Conservation (phyloP, 2,113 vertebrate genomes). For the Xyrauchen texanus region DNA sequence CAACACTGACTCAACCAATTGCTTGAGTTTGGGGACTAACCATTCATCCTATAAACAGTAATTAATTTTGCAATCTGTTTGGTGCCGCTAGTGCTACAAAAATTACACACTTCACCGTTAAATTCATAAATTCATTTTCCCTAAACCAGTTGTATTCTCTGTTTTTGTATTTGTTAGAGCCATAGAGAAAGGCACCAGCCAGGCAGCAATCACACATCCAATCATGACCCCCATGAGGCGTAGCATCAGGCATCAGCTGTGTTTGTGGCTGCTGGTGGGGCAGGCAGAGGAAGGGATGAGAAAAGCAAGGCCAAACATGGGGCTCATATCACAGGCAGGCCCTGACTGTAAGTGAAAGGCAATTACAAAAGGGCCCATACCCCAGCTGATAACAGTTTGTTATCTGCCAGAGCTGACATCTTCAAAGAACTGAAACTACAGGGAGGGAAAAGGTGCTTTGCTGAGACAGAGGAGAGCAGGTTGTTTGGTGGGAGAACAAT, state of each 20-base stretch:
- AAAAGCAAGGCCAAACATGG: slow-evolving; percentile 37
- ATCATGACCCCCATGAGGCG: slow-evolving; percentile 37
- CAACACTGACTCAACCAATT: too few relatives aligned
- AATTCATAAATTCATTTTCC: too few relatives aligned
- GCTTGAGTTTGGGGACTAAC: too few relatives aligned
- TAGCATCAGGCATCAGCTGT: slow-evolving; percentile 37
- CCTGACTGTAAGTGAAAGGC: slow-evolving; percentile 47
- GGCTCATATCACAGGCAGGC: slow-evolving; percentile 36
- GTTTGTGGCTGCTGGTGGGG: slow-evolving; percentile 3
- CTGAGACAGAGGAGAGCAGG: too few relatives aligned
- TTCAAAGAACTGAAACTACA: slow-evolving; percentile 25
- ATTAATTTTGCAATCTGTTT: too few relatives aligned
- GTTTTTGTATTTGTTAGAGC: slow-evolving; percentile 20
- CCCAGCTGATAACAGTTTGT: slow-evolving; percentile 41
- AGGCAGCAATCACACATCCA: slow-evolving; percentile 42
- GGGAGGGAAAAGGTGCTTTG: slow-evolving; percentile 16
- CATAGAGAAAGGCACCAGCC: neutral
- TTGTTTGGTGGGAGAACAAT: too few relatives aligned
- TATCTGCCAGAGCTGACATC: slow-evolving; percentile 51
- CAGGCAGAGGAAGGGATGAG: neutral
- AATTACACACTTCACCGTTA: too few relatives aligned
- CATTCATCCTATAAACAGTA: too few relatives aligned
- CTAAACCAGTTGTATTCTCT: neutral
- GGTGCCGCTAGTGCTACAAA: too few relatives aligned
- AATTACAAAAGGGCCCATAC: slow-evolving; percentile 50